Evolutionary conservation across 2,888 invertebrate genomes (phyloP), one percentile per base, ranked within the genome.

Genomic region (Empis livida): DNA sequence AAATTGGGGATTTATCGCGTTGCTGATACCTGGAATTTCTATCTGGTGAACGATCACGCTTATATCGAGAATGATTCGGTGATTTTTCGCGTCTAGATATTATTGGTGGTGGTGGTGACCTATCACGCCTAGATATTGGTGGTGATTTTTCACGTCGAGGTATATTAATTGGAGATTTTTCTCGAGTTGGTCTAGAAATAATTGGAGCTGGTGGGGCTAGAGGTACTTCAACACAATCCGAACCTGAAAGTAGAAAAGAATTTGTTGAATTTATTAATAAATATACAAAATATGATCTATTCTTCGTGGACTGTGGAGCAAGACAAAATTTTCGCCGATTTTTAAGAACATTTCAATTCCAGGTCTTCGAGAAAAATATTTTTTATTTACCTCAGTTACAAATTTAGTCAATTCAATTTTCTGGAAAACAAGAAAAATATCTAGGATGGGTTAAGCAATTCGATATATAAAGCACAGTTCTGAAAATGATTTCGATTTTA

Each of bases 211-310:
- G 49, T 17, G 47, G 54, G 32, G 65, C 64, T n/a, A 67, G 49
- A 0, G 69, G 68, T 30, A 70, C 68, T 55, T 69, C 69, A 23
- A 70, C 60, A 45, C 68, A 68, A 57, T 70, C 70, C 3, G 70
- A 70, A 59, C 68, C 69, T 69, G 56, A 38, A 66, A 67, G 38
- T 50, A 39, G 4, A 30, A 16, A 44, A 16, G 30, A 20, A 42
- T 27, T 11, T 35, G n/a, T 35, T 35, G n/a, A 23, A 27, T 23
- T n/a, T 9, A 9, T 38, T 10, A 38, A 41, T 27, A 4, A n/a
- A 14, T 10, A 9, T 27, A 6, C 2, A 43, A 44, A 54, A 42
- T 37, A 40, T 27, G 42, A 41, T 42, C 37, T 16, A 5, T 27
- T 8, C 23, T 27, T 27, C 9, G 8, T 27, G 23, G 23, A 8